These are phyloP conservation scores for Ectemnius cavifrons DNA, from an alignment of 2,888 invertebrate species.

Conservation along the genomic window DNA sequence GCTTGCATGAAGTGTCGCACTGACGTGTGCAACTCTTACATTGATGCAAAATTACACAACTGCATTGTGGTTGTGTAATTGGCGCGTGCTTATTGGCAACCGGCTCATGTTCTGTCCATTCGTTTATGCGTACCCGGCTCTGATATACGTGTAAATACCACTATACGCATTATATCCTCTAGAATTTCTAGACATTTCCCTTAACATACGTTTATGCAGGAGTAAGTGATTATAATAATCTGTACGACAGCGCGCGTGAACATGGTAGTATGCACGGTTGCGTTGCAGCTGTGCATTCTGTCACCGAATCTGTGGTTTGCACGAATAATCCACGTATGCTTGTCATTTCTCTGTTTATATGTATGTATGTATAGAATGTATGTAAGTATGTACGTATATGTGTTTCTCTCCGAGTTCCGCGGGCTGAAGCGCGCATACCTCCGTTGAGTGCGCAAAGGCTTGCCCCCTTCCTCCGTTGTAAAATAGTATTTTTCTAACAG, in stretches of 20 bases:
- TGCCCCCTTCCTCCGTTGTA: conserved; percentile 60
- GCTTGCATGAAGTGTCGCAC: too few relatives aligned
- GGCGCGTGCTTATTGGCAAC: conserved; percentile 12
- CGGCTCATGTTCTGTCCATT: conserved; percentile 38
- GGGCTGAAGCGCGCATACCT: conserved; percentile 19
- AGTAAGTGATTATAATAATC: conserved; percentile 48
- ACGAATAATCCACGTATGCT: conserved; percentile 23
- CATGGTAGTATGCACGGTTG: conserved; percentile 26
- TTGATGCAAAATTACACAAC: conserved; percentile 16
- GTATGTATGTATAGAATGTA: conserved; percentile 7
- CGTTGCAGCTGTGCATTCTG: conserved; percentile 20
- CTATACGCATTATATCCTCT: conserved; percentile 53
- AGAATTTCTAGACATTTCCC: conserved; percentile 54
- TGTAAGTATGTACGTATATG: conserved; percentile 38
- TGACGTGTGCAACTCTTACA: too few relatives aligned
- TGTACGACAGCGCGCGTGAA: conserved; percentile 30
- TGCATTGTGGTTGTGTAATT: conserved; percentile 18
- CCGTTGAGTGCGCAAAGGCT: conserved; percentile 32
- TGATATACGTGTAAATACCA: conserved; percentile 54
- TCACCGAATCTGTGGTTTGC: conserved; percentile 33
- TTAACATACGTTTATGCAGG: conserved; percentile 48
- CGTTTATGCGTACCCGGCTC: conserved; percentile 42
- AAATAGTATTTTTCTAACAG: conserved; percentile 74
- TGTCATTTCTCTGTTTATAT: conserved; percentile 23
- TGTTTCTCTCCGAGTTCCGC: conserved; percentile 42